Conservation (phyloP, 2,113 vertebrate genomes). For the Podiceps cristatus region DNA sequence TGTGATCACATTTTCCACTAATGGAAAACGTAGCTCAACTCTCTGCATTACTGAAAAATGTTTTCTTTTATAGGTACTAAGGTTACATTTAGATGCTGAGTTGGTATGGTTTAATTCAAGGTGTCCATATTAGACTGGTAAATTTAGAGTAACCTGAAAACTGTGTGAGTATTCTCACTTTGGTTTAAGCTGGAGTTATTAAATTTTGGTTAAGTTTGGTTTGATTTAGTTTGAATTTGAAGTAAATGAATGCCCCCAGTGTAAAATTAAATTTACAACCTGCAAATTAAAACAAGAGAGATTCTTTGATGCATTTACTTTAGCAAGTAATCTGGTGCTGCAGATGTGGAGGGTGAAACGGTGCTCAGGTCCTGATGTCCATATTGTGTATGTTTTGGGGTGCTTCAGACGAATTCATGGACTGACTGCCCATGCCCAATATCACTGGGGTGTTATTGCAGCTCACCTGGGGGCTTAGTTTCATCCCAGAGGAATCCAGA, state of each 20-base stretch:
- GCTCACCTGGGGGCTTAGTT: background rate
- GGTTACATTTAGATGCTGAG: background rate
- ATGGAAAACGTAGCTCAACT: slow-evolving; percentile 46
- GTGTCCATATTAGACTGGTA: background rate
- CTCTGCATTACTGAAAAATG: background rate
- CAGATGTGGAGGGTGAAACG: background rate
- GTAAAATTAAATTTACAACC: background rate
- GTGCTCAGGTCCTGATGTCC: background rate
- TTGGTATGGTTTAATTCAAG: background rate
- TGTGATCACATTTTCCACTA: slow-evolving; percentile 64
- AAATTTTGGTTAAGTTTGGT: background rate
- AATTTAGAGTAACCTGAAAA: background rate
- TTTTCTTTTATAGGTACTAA: slow-evolving; percentile 12
- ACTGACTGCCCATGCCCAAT: background rate
- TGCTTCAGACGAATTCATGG: background rate
- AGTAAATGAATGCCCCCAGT: background rate
- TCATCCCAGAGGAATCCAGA: background rate
- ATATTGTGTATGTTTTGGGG: background rate
- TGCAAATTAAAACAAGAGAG: background rate
- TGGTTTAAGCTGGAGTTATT: background rate
- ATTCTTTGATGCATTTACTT: background rate
- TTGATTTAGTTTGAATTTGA: background rate
- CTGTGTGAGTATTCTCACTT: background rate
- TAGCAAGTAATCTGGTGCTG: background rate
- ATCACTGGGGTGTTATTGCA: background rate